Evolutionary conservation across 2,888 invertebrate species (phyloP).

Genomic region (Dynastes grantii): DNA sequence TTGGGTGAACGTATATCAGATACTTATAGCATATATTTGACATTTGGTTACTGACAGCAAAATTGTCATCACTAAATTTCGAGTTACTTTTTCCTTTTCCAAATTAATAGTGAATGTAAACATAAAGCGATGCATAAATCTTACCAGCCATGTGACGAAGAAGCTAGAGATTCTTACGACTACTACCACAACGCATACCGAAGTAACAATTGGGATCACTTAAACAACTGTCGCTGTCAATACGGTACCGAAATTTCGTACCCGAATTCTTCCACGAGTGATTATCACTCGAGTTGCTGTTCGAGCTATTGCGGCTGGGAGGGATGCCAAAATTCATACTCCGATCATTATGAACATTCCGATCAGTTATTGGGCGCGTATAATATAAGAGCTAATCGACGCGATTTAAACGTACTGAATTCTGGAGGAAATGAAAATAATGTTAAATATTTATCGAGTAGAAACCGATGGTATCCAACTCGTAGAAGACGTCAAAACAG

Average conservation of each 20-base stretch:
- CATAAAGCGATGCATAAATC: constrained; percentile 13
- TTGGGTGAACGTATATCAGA: not conserved
- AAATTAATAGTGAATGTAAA: constrained; percentile 37
- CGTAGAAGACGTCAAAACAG: not conserved
- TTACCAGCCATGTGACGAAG: not conserved
- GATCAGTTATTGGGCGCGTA: too few relatives aligned
- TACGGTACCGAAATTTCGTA: not conserved
- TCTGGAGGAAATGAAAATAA: not conserved
- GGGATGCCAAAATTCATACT: not conserved
- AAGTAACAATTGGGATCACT: not conserved
- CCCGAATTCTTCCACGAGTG: not conserved
- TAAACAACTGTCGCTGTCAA: constrained; percentile 1
- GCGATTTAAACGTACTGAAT: not conserved
- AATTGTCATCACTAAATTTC: constrained; percentile 16
- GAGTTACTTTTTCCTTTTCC: not conserved
- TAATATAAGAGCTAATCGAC: not conserved
- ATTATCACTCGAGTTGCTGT: not conserved
- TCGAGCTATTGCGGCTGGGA: not conserved
- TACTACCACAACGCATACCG: not conserved
- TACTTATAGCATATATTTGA: not conserved
- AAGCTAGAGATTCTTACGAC: not conserved
- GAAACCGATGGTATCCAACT: not conserved
- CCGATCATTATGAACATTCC: not conserved
- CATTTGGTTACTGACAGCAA: not conserved
- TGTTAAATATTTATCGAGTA: not conserved